These are phyloP conservation scores for Pionites leucogaster DNA, from an alignment of 2,113 vertebrate species.

Conservation along the genomic window DNA sequence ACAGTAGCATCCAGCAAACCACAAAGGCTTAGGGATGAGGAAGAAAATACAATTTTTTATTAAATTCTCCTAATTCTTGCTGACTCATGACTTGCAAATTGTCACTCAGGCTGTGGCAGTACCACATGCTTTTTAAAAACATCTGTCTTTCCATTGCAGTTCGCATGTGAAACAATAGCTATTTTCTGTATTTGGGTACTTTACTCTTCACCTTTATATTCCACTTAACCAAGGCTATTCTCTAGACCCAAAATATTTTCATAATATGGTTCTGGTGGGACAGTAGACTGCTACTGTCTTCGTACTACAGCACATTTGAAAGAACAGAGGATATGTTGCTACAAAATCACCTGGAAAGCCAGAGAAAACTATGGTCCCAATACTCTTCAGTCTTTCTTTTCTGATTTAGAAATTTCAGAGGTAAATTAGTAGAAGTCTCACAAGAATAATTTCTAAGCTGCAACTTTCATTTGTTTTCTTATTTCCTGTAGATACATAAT, in stretches of 20 bases:
- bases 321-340: neutral
- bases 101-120: neutral
- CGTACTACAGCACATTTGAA: neutral
- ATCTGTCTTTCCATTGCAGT: neutral
- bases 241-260: neutral
- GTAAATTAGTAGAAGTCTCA: neutral
- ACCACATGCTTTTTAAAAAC: neutral
- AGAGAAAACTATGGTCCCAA: neutral
- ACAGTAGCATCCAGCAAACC: neutral
- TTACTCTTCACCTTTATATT: neutral
- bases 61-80: neutral
- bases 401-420: neutral
- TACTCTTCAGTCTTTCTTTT: neutral
- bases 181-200: neutral
- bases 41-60: neutral
- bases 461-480: neutral
- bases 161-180: neutral
- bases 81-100: neutral
- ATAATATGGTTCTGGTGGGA: neutral
- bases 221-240: neutral
- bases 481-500: neutral
- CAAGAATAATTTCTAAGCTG: neutral
- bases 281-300: neutral
- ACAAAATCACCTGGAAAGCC: neutral
- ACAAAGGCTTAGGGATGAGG: neutral